Conservation (phyloP, 2,888 invertebrate species). For the Ethmia dodecea region DNA sequence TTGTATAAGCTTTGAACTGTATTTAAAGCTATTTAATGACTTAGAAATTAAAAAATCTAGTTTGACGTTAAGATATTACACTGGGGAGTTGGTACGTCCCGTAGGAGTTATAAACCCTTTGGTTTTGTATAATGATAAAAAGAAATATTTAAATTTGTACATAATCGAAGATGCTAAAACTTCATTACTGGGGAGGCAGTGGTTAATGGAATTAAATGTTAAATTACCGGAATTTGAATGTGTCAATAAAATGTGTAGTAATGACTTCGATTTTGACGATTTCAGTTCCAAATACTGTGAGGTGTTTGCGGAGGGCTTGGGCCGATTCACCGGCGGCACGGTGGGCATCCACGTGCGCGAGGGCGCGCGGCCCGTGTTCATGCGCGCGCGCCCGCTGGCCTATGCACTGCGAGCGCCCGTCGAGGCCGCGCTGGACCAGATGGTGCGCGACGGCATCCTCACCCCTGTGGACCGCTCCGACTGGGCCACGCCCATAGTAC, state of each 20-base stretch:
- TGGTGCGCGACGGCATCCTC: constrained; percentile 13
- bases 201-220: constrained; percentile 13
- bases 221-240: constrained; percentile 1
- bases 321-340: constrained; percentile 15
- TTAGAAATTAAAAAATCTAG: constrained; percentile 1
- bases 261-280: not conserved
- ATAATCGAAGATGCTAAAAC: constrained; percentile 1
- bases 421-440: constrained; percentile 12
- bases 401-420: constrained; percentile 22
- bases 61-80: constrained; percentile 8
- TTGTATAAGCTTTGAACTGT: constrained; percentile 8
- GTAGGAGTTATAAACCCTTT: constrained; percentile 7
- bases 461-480: constrained; percentile 16
- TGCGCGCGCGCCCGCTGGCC: constrained; percentile 17
- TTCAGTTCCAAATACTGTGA: constrained; percentile 17
- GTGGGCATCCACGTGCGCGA: constrained; percentile 11
- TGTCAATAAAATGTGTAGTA: constrained; percentile 1
- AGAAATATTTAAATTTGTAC: constrained; percentile 5
- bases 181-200: constrained; percentile 15
- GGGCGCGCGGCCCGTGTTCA: constrained; percentile 12
- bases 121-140: constrained; percentile 6
- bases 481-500: constrained; percentile 19
- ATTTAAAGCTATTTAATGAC: constrained; percentile 1
- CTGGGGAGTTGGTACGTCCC: constrained; percentile 8
- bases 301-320: constrained; percentile 5